A percentile compares a stretch with the other conserved stretches of the same genome.
Conservation (phyloP, 2,888 invertebrate genomes). For the Lysandra coridon region DNA sequence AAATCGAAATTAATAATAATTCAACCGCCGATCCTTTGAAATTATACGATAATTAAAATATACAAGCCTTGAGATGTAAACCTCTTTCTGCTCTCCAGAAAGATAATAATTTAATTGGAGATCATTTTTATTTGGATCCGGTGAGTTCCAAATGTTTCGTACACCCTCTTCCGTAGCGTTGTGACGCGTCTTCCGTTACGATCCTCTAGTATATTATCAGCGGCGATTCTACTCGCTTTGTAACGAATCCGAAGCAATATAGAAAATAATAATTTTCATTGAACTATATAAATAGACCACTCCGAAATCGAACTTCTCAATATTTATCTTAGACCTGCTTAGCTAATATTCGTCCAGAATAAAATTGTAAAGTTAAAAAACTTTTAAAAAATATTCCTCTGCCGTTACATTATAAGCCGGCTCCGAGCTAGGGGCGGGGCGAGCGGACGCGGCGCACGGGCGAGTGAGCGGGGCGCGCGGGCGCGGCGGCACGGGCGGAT, state of each 20-base stretch:
- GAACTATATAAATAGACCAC: conserved; percentile 66
- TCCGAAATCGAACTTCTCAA: conserved; percentile 71
- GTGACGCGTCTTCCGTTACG: conserved; percentile 47
- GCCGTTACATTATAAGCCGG: conserved; percentile 65
- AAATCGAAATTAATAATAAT: conserved; percentile 42
- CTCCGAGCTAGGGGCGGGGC: conserved; percentile 54
- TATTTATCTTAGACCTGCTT: conserved; percentile 71
- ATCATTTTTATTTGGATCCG: conserved; percentile 22
- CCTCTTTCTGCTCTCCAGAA: neutral
- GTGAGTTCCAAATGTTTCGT: neutral
- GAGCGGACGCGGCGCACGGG: conserved; percentile 43
- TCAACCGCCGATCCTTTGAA: conserved; percentile 9
- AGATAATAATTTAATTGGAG: conserved; percentile 30
- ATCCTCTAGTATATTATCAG: conserved; percentile 46
- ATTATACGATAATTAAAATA: conserved; percentile 56
- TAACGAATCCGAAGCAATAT: conserved; percentile 52
- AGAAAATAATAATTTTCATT: conserved; percentile 63
- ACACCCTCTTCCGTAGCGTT: conserved; percentile 16
- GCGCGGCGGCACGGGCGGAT: conserved; percentile 60
- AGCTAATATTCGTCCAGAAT: conserved; percentile 54
- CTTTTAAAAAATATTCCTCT: conserved; percentile 78
- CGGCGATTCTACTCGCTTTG: conserved; percentile 47
- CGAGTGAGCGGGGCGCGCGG: conserved; percentile 56
- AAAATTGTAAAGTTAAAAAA: conserved; percentile 73
- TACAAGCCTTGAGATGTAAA: neutral